Base-by-base conservation (phyloP, 2,113 vertebrate species). In the Garra rufa region DNA sequence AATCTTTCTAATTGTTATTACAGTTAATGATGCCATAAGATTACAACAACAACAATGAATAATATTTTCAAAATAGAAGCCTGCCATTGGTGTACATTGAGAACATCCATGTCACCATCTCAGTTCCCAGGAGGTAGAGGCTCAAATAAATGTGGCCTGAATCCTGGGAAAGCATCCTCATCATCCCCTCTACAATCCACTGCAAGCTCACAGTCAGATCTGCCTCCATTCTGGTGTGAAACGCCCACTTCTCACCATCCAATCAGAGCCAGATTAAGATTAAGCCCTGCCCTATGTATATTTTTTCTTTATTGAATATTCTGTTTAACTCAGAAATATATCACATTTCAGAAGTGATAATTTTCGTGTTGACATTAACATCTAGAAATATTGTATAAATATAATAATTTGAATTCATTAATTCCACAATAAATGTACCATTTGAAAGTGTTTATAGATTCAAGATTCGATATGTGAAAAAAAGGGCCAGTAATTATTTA, bases 231-330 rank as follows among this genome's bases (percentile, higher is more conserved):
- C 24, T 48, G 24, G 7, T 17, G 71, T 28, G 71, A 50, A 50
- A 75, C 44, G 43, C 71, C 71, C 71, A 75, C 71, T 75, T 75
- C 46, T 75, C 24, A 28, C 14, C n/a, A 75, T 48, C 71, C 71
- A 75, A 50, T 75, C 44, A 75, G 26, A 75, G 24, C 24, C 24
- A 10, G 44, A 75, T 48, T 38, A 69, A 9, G 44, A 44, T 50
- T 14, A 28, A 28, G 14, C 15, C 69, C 71, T 44, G 15, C 24
- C 14, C 71, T 26, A 14, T 24, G n/a, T n/a, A n/a, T n/a, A 28
- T 70, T 24, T 41, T 44, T 6, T 19, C 14, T 6, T 44, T 71
- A 9, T n/a, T 71, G 8, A 70, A 5, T 34, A 38, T n/a, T 38
- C 10, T 69, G 8, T 38, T 26, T 48, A 46, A 15, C 43, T 48